phyloP scores from a whole-genome alignment of 2,113 vertebrate species.

The Ondatra zibethicus region DNA sequence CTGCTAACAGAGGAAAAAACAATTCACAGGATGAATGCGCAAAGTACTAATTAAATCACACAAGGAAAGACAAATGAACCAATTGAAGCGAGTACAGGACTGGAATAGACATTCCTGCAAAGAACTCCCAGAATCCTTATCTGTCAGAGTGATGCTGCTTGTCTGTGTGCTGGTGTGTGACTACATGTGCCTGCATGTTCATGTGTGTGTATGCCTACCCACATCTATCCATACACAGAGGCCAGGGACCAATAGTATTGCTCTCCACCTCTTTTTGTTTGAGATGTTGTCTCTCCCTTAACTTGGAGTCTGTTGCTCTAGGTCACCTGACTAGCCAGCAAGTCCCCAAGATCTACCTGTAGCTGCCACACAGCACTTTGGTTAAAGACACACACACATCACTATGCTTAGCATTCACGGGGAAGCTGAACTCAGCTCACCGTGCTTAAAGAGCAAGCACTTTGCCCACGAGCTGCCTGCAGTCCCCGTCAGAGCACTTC shows the following conservation, averaged over 20 bases:
- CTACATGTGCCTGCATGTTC: background rate
- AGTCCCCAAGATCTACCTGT: background rate
- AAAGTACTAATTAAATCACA: background rate
- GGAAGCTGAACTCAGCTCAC: background rate
- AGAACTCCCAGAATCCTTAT: background rate
- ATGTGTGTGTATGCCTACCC: background rate
- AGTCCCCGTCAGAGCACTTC: background rate
- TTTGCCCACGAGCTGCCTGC: background rate
- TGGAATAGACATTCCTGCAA: background rate
- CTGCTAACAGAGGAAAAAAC: background rate
- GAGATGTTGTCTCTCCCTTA: background rate
- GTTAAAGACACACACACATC: background rate
- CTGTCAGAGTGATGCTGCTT: background rate
- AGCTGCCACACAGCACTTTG: background rate
- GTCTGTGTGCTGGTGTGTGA: background rate
- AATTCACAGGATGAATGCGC: background rate
- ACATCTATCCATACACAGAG: background rate
- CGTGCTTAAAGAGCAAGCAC: background rate
- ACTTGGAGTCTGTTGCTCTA: background rate
- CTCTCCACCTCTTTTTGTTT: background rate
- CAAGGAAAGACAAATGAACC: slow-evolving; percentile 10
- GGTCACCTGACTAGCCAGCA: background rate
- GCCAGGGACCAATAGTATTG: background rate
- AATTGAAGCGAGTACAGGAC: background rate
- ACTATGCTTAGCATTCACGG: background rate